Evolutionary conservation across 2,888 invertebrate genomes (phyloP).

Genomic region (Pocota personata): DNA sequence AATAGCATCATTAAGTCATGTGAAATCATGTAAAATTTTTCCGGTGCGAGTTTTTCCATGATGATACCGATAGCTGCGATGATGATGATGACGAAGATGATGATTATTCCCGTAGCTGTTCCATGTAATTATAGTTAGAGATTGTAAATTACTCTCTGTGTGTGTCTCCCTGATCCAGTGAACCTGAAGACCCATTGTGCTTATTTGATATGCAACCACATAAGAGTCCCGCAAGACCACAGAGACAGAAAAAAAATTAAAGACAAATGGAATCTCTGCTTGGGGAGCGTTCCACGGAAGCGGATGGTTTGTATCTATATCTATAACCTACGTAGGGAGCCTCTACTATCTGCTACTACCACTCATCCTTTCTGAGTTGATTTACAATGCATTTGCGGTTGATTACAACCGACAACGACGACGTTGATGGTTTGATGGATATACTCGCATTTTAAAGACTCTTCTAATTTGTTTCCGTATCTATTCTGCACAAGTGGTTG

Average conservation of each 20-base stretch:
- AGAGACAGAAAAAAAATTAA: slow-evolving; percentile 5
- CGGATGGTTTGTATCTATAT: slow-evolving; percentile 37
- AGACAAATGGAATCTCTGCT: slow-evolving; percentile 35
- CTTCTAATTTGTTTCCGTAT: slow-evolving; percentile 10
- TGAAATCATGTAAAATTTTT: slow-evolving; percentile 63
- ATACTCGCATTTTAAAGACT: slow-evolving; percentile 30
- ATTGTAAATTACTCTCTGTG: slow-evolving; percentile 39
- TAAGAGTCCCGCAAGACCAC: slow-evolving; percentile 58
- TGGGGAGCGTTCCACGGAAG: slow-evolving; percentile 40
- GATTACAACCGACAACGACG: slow-evolving; percentile 8
- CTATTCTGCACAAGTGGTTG: slow-evolving; percentile 20
- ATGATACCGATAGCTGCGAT: slow-evolving; percentile 11
- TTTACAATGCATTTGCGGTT: slow-evolving; percentile 38
- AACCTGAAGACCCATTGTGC: slow-evolving; percentile 60
- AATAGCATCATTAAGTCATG: slow-evolving; percentile 65
- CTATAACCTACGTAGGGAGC: neutral
- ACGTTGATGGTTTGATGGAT: slow-evolving; percentile 40
- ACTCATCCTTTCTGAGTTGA: neutral
- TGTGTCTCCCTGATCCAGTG: slow-evolving; percentile 60
- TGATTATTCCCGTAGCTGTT: slow-evolving; percentile 15
- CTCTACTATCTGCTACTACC: neutral
- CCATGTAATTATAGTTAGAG: slow-evolving; percentile 53
- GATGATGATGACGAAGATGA: slow-evolving; percentile 21
- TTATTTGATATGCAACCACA: slow-evolving; percentile 31
- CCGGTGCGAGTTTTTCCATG: slow-evolving; percentile 37